Evolutionary conservation across 2,797 vertebrate species (phyloP).

Genomic region (Holocentrus rufus): DNA sequence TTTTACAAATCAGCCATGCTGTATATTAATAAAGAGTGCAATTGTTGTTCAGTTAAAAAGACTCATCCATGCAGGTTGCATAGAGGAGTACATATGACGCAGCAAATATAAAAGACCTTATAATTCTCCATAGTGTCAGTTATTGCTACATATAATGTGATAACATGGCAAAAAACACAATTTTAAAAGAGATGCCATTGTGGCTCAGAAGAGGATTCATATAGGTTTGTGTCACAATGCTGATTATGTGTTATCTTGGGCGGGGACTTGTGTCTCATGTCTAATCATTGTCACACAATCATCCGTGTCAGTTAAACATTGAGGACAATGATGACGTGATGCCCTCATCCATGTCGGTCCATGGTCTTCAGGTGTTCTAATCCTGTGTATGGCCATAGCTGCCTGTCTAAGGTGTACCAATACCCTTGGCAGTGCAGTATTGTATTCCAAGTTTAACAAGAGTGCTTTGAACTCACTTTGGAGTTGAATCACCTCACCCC

Average conservation of each 20-base stretch:
- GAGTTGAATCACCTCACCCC: conserved; percentile 79
- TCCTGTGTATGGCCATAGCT: conserved; percentile 51
- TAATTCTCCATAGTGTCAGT: not conserved
- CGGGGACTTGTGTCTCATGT: conserved; percentile 45
- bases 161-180: not conserved
- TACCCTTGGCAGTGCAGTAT: conserved; percentile 71
- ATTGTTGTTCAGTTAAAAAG: not conserved
- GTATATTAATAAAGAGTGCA: not conserved
- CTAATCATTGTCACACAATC: conserved; percentile 38
- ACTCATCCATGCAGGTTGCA: not conserved
- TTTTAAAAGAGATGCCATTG: not conserved
- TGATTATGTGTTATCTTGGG: conserved; percentile 24
- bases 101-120: not conserved
- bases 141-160: not conserved
- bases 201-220: not conserved
- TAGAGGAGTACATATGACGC: not conserved
- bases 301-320: conserved; percentile 55
- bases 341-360: conserved; percentile 53
- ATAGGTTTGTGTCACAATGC: conserved; percentile 5
- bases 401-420: conserved; percentile 65
- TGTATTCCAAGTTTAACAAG: conserved; percentile 83
- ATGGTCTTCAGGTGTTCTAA: conserved; percentile 65
- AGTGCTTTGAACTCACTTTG: conserved; percentile 85
- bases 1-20: conserved; percentile 14
- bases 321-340: conserved; percentile 60